Evolutionary conservation across 2,797 vertebrate species (phyloP), one percentile per base, ranked within the genome.

Genomic region (Sciaenops ocellatus): DNA sequence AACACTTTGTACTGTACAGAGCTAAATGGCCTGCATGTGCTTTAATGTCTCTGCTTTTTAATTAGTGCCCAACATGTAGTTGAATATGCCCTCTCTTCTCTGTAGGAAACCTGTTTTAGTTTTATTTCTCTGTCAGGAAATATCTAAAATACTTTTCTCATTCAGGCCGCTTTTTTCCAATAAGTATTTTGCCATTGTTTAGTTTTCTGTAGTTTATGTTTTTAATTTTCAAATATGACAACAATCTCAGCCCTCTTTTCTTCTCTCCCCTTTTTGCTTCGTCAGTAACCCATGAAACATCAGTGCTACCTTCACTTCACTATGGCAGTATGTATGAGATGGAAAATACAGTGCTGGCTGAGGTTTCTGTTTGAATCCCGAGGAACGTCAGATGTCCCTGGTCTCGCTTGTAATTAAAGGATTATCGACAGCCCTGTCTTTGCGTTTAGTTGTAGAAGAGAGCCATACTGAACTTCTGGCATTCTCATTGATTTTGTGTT

Each of bases 401-500:
- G 70, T 67, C 82, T 83, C 46, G 41, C 47, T 42, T 69, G 52
- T 76, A 60, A 68, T 78, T 78, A 83, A 69, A 78, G 20, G 24
- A 65, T 30, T 83, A 73, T 69, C 22, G 50, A 70, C 63, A 79
- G 64, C 51, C 12, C 48, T 59, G 20, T 75, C 55, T 69, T 78
- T 76, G 70, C 62, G 38, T 76, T 76, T 51, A 68, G 56, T 56
- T 69, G 56, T 63, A 42, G 55, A 68, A 72, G 48, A 73, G 44
- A 64, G 79, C 65, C 48, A 47, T 30, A 15, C 64, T 81, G 67
- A 77, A 71, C 63, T 65, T 46, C 42, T 74, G 42, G 22, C 71
- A 48, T 62, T 77, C 54, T 26, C 18, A 72, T 77, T 46, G 54
- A 85, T 86, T 86, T 78, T 73, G 30, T 80, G 75, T 85, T 84